Percentiles rank a stretch among this genome's conserved stretches.
phyloP scores from a whole-genome alignment of 92 coral and sea anemone species.

The Epizoanthus ramosus region DNA sequence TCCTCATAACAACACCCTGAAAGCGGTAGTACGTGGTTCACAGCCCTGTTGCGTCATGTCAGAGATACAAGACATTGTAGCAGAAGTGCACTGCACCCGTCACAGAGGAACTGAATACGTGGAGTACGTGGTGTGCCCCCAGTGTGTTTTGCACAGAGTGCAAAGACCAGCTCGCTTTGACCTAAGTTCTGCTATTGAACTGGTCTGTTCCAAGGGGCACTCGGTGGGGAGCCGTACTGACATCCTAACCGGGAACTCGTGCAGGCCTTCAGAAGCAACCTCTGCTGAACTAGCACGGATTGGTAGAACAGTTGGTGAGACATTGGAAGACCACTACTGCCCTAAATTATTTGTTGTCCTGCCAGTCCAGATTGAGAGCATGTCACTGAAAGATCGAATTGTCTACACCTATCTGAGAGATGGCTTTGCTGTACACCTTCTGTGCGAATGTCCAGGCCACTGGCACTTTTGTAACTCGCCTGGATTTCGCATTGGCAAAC shows the following conservation, averaged over 20 bases:
- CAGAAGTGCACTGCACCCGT: background rate
- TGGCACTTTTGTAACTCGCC: slow-evolving; percentile 37
- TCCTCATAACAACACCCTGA: slow-evolving; percentile 25
- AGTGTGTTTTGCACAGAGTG: slow-evolving; percentile 21
- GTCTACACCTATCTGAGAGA: slow-evolving; percentile 44
- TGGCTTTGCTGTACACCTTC: slow-evolving; percentile 40
- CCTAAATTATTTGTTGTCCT: slow-evolving; percentile 31
- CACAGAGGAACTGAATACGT: background rate
- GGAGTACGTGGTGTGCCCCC: slow-evolving; percentile 31
- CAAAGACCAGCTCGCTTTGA: slow-evolving; percentile 24
- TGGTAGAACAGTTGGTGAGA: slow-evolving; percentile 27
- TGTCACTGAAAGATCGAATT: slow-evolving; percentile 32
- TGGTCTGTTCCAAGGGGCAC: slow-evolving; percentile 25
- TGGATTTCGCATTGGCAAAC: slow-evolving; percentile 35
- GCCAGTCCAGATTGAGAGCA: slow-evolving; percentile 19
- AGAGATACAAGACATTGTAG: slow-evolving; percentile 17
- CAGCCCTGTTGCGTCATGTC: slow-evolving; percentile 40
- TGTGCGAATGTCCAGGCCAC: slow-evolving; percentile 40
- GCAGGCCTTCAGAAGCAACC: slow-evolving; percentile 20
- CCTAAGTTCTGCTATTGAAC: background rate
- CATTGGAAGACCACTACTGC: slow-evolving; percentile 37
- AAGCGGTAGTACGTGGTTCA: slow-evolving; percentile 19
- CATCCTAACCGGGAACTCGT: slow-evolving; percentile 20
- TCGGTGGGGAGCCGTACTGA: background rate
- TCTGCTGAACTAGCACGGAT: slow-evolving; percentile 4